Conservation (phyloP, 2,797 vertebrate species). For the Muscicapa comitata region DNA sequence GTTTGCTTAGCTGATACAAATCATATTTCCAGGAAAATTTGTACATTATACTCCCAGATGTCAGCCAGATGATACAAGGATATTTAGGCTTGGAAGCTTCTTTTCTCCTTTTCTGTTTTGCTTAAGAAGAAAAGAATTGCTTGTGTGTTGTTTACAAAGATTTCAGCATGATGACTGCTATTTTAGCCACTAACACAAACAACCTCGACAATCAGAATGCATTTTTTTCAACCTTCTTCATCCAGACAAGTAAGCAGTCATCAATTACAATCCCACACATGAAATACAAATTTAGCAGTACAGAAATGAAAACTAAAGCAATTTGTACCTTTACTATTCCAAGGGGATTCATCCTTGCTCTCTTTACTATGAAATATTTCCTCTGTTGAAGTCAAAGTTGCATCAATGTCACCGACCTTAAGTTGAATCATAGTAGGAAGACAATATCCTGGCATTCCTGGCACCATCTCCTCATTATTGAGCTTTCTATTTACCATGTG, state of each 20-base stretch:
- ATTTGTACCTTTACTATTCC: conserved; percentile 77
- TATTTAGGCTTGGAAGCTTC: conserved; percentile 43
- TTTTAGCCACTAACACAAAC: conserved; percentile 72
- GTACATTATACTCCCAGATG: conserved; percentile 19
- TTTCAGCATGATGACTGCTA: conserved; percentile 49
- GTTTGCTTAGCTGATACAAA: conserved; percentile 46
- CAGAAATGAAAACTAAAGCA: conserved; percentile 77
- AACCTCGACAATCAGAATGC: conserved; percentile 70
- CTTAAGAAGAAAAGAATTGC: conserved; percentile 52
- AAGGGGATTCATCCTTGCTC: conserved; percentile 70
- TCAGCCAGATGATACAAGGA: conserved; percentile 15
- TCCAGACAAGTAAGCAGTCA: conserved; percentile 70
- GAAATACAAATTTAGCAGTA: conserved; percentile 75
- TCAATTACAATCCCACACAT: conserved; percentile 69
- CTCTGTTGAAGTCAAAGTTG: conserved; percentile 72
- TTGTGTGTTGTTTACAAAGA: conserved; percentile 56
- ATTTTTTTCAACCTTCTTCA: conserved; percentile 65
- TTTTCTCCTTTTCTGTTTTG: conserved; percentile 50
- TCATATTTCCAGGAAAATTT: conserved; percentile 35
- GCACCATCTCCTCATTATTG: conserved; percentile 60
- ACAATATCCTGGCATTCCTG: conserved; percentile 52
- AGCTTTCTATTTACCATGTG: conserved; percentile 57
- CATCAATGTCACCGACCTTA: conserved; percentile 71
- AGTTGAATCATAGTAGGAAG: conserved; percentile 61
- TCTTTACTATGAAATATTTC: conserved; percentile 73